Percentiles rank a stretch among this genome's conserved stretches.
phyloP scores from a whole-genome alignment of 2,797 vertebrate species.

The Hafferia zeledoni region DNA sequence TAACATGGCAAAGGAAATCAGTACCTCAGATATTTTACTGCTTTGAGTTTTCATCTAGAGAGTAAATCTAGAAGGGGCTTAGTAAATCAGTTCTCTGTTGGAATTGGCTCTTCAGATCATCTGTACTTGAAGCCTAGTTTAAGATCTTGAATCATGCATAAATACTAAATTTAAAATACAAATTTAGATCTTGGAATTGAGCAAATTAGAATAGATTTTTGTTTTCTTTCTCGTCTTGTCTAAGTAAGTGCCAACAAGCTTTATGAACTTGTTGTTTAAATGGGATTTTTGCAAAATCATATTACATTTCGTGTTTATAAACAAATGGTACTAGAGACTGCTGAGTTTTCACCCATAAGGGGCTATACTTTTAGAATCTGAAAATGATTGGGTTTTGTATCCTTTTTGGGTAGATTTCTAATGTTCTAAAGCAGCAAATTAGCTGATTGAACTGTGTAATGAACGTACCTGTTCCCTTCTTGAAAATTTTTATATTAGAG shows the following conservation, averaged over 20 bases:
- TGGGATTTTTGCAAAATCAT: background rate
- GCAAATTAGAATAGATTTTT: background rate
- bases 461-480: background rate
- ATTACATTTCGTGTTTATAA: background rate
- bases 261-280: conserved; percentile 1
- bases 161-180: background rate
- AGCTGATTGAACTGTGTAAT: background rate
- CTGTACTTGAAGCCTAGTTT: background rate
- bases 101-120: background rate
- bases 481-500: background rate
- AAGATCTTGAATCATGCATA: background rate
- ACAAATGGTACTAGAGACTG: background rate
- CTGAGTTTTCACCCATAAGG: background rate
- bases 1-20: background rate
- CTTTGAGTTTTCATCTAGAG: background rate
- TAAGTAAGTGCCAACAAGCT: background rate
- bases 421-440: background rate
- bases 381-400: rapidly evolving
- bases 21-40: background rate
- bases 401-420: background rate
- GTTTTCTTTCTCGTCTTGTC: background rate
- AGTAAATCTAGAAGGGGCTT: background rate
- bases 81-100: background rate
- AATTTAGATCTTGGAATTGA: background rate
- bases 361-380: background rate